These are phyloP conservation scores for Heteromormyrus szaboi DNA, from an alignment of 2,797 vertebrate species.

Conservation along the genomic window DNA sequence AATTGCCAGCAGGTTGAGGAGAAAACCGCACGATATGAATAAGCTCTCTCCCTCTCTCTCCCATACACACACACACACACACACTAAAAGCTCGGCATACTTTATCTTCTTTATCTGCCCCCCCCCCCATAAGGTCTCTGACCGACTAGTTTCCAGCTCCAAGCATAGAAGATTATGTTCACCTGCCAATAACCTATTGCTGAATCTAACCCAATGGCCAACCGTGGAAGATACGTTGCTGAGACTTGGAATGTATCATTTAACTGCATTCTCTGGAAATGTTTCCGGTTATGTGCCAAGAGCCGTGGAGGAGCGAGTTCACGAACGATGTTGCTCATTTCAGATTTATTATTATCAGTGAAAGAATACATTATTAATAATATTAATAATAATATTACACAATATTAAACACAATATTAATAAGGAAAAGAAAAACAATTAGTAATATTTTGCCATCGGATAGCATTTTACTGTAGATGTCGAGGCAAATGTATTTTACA, in stretches of 20 bases:
- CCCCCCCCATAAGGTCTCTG: neutral
- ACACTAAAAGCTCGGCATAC: neutral
- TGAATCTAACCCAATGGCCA: neutral
- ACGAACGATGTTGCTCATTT: neutral
- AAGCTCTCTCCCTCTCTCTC: no score
- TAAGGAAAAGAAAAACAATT: neutral
- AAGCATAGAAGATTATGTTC: neutral
- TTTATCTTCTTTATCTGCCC: neutral
- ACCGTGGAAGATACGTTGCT: neutral
- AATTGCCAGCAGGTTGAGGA: neutral
- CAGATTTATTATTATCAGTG: neutral
- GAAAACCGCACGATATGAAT: neutral
- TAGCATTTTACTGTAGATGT: neutral
- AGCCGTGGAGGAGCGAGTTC: neutral
- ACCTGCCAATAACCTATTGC: neutral
- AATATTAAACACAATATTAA: neutral
- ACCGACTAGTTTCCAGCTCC: neutral
- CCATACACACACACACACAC: no score
- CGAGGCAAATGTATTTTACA: neutral
- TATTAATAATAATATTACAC: no score
- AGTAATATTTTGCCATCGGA: neutral
- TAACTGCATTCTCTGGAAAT: neutral
- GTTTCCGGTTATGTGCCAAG: neutral
- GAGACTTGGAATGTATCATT: neutral
- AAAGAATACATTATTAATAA: neutral